Base-by-base conservation (phyloP, 2,888 invertebrate genomes). In the Clepsis dumicolana region DNA sequence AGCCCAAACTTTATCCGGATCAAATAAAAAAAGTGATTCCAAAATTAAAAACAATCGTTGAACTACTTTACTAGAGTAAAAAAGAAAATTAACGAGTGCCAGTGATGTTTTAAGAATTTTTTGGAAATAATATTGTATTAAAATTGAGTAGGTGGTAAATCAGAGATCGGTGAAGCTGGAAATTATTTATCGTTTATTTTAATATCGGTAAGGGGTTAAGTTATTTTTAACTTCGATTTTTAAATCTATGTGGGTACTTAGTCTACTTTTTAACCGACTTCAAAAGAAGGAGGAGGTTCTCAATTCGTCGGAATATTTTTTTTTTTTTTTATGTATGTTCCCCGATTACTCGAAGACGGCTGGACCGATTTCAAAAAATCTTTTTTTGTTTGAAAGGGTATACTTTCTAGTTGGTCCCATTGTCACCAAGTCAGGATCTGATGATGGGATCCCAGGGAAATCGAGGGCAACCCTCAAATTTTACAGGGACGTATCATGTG, bases 1-100 rank as follows among this genome's bases (percentile, higher is more conserved):
- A 77, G 79, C 80, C 74, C 73, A 70, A 70, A 73, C 54, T 60
- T 71, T 66, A 8, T 1, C 10, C 53, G 54, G 32, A 50, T 50
- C n/a, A n/a, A n/a, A n/a, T n/a, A n/a, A 53, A 54, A 54, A 54
- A 27, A 18, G 16, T 4, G 29, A 1, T 54, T 18, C 0, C 18
- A 18, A 50, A 50, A 14, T 50, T 21, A 24, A 24, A 4, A 14
- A 24, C 16, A 2, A 7, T 41, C 16, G 21, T 4, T 48, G 21
- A 48, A 21, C n/a, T n/a, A 38, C 38, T 4, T 5, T 32, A 0
- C 1, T 12, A 18, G 14, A 7, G 0, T 2, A 53, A 8, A 16
- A 4, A 53, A 52, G 12, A 2, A 16, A 0, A 10, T 29, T 16
- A n/a, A n/a, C n/a, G 0, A 16, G 25, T 29, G 27, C 4, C 27